Percentiles rank a stretch among this genome's conserved stretches.
Conservation (phyloP, 2,888 invertebrate genomes). For the Dromius quadrimaculatus region DNA sequence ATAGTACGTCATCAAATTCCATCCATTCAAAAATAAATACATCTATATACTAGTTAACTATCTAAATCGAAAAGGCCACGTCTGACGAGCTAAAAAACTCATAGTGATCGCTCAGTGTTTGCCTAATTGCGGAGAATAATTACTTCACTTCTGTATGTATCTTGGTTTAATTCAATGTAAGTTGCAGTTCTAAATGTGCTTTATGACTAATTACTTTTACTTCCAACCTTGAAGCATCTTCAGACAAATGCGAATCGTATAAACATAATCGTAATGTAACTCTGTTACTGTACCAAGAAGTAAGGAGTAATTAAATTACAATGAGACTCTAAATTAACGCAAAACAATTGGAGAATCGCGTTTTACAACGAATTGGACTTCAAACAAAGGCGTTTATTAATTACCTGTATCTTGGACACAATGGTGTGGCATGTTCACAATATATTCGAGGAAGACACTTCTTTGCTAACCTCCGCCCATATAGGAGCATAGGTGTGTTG, state of each 20-base stretch:
- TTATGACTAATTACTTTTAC: conserved; percentile 39
- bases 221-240: conserved; percentile 30
- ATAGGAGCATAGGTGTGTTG: conserved; percentile 18
- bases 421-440: conserved; percentile 31
- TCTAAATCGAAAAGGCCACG: conserved; percentile 31
- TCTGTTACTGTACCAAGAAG: conserved; percentile 6
- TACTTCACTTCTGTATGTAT: conserved; percentile 36
- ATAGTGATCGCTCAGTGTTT: conserved; percentile 30
- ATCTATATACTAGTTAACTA: conserved; percentile 33
- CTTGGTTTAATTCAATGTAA: conserved; percentile 33
- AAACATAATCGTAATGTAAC: conserved; percentile 13
- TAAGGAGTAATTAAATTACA: conserved; percentile 48
- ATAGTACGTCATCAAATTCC: not conserved
- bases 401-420: conserved; percentile 24
- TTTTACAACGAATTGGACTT: conserved; percentile 20
- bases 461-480: conserved; percentile 14
- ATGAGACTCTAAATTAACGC: conserved; percentile 46
- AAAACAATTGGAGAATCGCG: conserved; percentile 44
- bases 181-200: conserved; percentile 34
- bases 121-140: conserved; percentile 38
- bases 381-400: conserved; percentile 37
- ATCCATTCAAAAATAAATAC: not conserved
- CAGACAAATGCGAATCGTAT: conserved; percentile 26
- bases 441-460: conserved; percentile 8
- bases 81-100: conserved; percentile 23